Conservation (phyloP, 2,888 invertebrate genomes). For the Sinopyrophorus schimmeli region DNA sequence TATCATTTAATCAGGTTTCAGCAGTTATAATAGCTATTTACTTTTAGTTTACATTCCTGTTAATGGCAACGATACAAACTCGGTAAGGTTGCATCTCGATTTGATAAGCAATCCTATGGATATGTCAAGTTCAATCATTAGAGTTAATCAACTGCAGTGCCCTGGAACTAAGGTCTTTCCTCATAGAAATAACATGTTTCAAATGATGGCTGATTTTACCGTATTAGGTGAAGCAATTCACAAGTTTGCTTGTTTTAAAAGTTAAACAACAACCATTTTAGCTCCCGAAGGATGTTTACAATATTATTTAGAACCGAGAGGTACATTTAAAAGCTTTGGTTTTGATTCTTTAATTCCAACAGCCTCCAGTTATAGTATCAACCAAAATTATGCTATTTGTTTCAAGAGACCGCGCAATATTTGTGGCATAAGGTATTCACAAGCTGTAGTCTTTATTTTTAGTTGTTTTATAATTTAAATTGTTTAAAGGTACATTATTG, state of each 20-base stretch:
- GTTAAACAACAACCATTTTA: no score
- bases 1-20: slow-evolving; percentile 41
- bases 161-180: slow-evolving; percentile 37
- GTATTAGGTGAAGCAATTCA: slow-evolving; percentile 32
- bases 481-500: slow-evolving; percentile 8
- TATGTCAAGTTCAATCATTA: slow-evolving; percentile 59
- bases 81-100: slow-evolving; percentile 39
- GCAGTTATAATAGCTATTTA: neutral
- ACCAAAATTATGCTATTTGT: slow-evolving; percentile 65
- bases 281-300: slow-evolving; percentile 71
- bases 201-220: slow-evolving; percentile 30
- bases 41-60: slow-evolving; percentile 54
- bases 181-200: slow-evolving; percentile 26
- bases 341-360: slow-evolving; percentile 52
- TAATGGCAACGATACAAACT: slow-evolving; percentile 37
- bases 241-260: neutral
- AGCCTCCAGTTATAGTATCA: slow-evolving; percentile 59
- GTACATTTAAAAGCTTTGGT: slow-evolving; percentile 65
- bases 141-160: slow-evolving; percentile 55
- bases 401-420: slow-evolving; percentile 57
- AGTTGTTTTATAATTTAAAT: neutral
- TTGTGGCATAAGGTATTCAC: slow-evolving; percentile 45
- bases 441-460: neutral
- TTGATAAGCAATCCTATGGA: slow-evolving; percentile 10
- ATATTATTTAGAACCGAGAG: slow-evolving; percentile 63